These are phyloP conservation scores for Doris montereyensis DNA, from an alignment of 2,888 invertebrate species.

Conservation along the genomic window DNA sequence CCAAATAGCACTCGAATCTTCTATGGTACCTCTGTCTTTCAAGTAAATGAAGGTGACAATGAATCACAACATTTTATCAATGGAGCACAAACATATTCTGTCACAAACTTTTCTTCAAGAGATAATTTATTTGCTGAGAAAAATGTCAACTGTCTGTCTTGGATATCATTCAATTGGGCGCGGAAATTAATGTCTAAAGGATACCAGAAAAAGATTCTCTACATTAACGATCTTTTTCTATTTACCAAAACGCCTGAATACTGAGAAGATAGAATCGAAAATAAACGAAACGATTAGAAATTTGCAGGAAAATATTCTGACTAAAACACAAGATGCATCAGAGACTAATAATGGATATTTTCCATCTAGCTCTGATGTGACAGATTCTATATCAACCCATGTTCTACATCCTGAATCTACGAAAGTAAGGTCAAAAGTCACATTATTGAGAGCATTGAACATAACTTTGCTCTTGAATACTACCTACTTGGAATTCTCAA, in stretches of 20 bases:
- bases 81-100: no score
- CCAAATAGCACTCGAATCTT: constrained; percentile 73
- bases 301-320: neutral
- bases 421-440: no score
- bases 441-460: neutral
- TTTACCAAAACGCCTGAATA: constrained; percentile 64
- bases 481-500: constrained; percentile 75
- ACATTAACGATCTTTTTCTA: constrained; percentile 70
- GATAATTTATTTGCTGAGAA: constrained; percentile 79
- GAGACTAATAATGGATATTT: neutral
- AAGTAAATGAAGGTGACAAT: constrained; percentile 46
- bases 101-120: no score
- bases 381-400: no score
- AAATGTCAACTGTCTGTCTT: constrained; percentile 80
- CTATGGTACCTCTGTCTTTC: constrained; percentile 35
- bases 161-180: constrained; percentile 90
- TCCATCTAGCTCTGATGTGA: neutral
- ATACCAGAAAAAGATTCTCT: constrained; percentile 75
- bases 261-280: constrained; percentile 53
- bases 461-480: constrained; percentile 67
- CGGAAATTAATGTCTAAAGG: constrained; percentile 81
- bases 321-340: neutral
- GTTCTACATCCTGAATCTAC: no score
- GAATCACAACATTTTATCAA: constrained; percentile 54
- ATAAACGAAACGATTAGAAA: constrained; percentile 50